Evolutionary conservation across 1,140 invertebrate genomes (phyloP), one percentile per base, ranked within the genome.

Genomic region (Zaprionus camerounensis): DNA sequence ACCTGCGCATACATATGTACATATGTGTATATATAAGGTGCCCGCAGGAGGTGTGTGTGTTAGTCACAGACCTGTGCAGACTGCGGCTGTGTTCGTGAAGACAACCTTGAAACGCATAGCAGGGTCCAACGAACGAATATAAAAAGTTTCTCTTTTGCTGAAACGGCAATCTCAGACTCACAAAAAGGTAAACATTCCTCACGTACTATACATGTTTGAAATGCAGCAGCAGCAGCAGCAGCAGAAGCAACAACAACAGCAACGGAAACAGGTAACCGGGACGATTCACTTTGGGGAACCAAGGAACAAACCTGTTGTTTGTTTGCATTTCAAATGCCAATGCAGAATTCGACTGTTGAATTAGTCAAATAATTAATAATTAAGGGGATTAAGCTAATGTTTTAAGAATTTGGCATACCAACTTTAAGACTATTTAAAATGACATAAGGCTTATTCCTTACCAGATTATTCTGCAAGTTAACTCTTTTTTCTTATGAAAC

Each of bases 91-190:
- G 63, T 58, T 72, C 72, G 81, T 62, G 65, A 79, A 77, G 83
- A 72, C 81, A 88, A 88, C 84, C 84, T 88, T 88, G 84, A 88
- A 88, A 88, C 71, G 71, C 70, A 74, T 71, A 68, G 85, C 77
- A 69, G 84, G 71, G 84, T 90, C 85, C 84, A 88, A 88, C 81
- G 84, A 88, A 88, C 84, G 84, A 76, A 76, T 84, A 88, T 80
- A 88, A 87, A 41, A 80, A 79, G 64, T 76, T 76, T 76, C 69
- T 72, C 63, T 67, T 76, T 73, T 76, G 67, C 61, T 76, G 62
- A 65, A 71, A 72, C 70, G 69, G 73, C 69, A 76, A 76, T 71
- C 73, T 71, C 74, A 72, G 74, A 76, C 70, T 57, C 62, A 76
- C 74, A 76, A 72, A 76, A 76, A 77, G 51, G 59, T 49, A 77